Evolutionary conservation across 2,888 invertebrate genomes (phyloP), one percentile per base, ranked within the genome.

Genomic region (Caenorhabditis drosophilae): DNA sequence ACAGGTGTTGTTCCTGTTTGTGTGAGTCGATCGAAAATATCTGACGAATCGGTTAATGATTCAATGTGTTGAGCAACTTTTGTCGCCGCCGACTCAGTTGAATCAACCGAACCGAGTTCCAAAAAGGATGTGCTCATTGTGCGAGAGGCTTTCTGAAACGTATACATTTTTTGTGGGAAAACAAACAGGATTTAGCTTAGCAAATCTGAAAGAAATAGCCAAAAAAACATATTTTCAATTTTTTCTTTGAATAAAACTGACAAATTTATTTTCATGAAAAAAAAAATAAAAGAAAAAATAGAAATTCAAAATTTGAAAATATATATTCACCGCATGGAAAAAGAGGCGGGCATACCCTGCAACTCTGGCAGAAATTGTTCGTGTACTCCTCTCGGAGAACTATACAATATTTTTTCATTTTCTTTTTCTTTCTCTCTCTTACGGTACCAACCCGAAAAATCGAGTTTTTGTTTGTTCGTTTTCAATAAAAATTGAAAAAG

Each of bases 1-100:
- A 74, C 69, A 34, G 68, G 59, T 2, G 68, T 60, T 6, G 70
- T 70, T 38, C 72, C 76, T 53, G 31, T 25, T 42, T 69, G 71
- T 25, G 73, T 73, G 4, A 73, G 52, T 11, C 57, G 31, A 25
- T 61, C 53, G 45, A 54, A 69, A 26, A 73, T 38, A 42, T 73
- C 73, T 16, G 69, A 70, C 7, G 45, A 45, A 9, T 71, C 69
- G n/a, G 58, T 36, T 53, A 63, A 59, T 25, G 53, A 53, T 22
- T 70, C 73, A 11, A 73, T 52, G 18, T 66, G 63, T 26, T 63
- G 56, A 9, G 67, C 59, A n/a, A 73, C 57, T 40, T 68, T 62
- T 22, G 57, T 54, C 40, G 68, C 66, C 22, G 72, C 72, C 20
- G 68, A 45, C 44, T 72, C 72, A n/a, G 55, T 42, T 9, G 68